Percentiles rank a stretch among this genome's conserved stretches.
Conservation (phyloP, 2,113 vertebrate genomes). For the Istiophorus platypterus region DNA sequence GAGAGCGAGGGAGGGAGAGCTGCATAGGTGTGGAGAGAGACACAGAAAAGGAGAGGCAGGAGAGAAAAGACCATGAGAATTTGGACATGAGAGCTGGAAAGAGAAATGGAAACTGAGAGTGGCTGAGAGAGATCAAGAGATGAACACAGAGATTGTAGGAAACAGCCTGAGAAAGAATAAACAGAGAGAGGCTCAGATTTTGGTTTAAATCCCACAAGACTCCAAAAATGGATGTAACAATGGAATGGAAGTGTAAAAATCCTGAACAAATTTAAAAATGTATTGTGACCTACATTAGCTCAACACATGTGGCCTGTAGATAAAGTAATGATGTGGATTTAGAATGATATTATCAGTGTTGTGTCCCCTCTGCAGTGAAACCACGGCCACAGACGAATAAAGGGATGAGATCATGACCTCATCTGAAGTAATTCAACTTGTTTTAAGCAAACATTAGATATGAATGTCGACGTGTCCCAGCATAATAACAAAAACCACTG, state of each 20-base stretch:
- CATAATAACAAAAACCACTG: neutral
- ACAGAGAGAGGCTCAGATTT: constrained; percentile 58
- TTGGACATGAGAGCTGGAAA: constrained; percentile 56
- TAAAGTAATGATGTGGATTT: constrained; percentile 37
- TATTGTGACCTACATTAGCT: neutral
- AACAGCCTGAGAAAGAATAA: constrained; percentile 57
- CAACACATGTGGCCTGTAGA: constrained; percentile 25
- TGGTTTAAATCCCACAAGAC: constrained; percentile 41
- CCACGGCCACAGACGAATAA: neutral
- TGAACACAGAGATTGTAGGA: constrained; percentile 38
- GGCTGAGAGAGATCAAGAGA: constrained; percentile 40
- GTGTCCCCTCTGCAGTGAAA: constrained; percentile 12
- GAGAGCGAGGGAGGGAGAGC: constrained; percentile 52
- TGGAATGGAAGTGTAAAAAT: constrained; percentile 48
- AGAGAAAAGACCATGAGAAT: constrained; percentile 61
- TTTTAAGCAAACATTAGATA: constrained; percentile 34
- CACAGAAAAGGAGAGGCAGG: constrained; percentile 38
- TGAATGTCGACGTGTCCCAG: constrained; percentile 9
- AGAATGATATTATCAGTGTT: constrained; percentile 28
- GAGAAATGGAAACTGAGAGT: constrained; percentile 52
- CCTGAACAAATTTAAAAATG: constrained; percentile 32
- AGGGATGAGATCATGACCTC: constrained; percentile 10
- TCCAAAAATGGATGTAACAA: constrained; percentile 17
- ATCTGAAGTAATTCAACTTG: neutral
- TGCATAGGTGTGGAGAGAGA: constrained; percentile 77